Conservation (phyloP, 1,140 invertebrate species). For the Thaumetopoea pityocampa region DNA sequence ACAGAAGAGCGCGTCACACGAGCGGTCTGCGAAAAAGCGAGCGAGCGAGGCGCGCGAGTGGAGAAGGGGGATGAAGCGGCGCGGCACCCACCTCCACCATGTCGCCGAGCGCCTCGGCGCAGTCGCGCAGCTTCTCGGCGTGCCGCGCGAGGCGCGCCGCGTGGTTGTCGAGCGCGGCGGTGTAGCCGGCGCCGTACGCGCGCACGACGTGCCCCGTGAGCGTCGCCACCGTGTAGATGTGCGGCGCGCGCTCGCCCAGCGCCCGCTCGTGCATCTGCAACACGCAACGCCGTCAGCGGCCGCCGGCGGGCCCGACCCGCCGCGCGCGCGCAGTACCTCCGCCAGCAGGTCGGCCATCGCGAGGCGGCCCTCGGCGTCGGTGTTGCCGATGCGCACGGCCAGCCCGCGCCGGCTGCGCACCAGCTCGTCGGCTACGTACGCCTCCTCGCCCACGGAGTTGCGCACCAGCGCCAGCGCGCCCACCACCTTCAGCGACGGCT, state of each 20-base stretch:
- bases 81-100: constrained; percentile 93
- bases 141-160: constrained; percentile 81
- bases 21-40: no score
- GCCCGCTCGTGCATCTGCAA: constrained; percentile 83
- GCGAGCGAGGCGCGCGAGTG: no score
- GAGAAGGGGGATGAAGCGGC: no score
- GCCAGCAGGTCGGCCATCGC: constrained; percentile 91
- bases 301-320: no score
- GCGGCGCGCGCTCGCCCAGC: constrained; percentile 80
- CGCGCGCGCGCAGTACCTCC: no score
- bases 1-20: no score
- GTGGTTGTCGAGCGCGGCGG: constrained; percentile 92
- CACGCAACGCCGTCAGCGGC: no score
- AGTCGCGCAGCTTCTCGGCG: constrained; percentile 80
- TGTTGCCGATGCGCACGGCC: constrained; percentile 91
- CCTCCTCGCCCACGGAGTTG: constrained; percentile 93
- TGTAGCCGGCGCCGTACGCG: constrained; percentile 86
- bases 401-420: constrained; percentile 90
- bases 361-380: constrained; percentile 96
- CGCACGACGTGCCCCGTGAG: constrained; percentile 91
- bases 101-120: constrained; percentile 88
- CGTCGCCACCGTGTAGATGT: constrained; percentile 95
- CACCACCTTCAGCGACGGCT: constrained; percentile 89
- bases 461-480: constrained; percentile 90
- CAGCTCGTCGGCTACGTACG: constrained; percentile 94